These are phyloP conservation scores for Watsonalla binaria DNA, from an alignment of 2,888 invertebrate species.

Conservation along the genomic window DNA sequence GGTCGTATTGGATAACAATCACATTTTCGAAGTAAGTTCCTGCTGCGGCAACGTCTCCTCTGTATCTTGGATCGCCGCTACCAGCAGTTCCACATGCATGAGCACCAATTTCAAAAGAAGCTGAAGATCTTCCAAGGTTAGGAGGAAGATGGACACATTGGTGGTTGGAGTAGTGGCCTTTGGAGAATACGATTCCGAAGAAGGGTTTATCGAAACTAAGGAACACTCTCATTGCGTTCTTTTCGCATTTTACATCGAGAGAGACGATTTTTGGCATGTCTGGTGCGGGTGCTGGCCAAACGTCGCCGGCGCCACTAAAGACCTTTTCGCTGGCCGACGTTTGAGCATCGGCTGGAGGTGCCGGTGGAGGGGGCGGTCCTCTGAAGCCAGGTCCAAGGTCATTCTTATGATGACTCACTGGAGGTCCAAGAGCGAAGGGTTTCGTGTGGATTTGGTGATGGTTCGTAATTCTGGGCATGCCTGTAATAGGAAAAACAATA, in stretches of 20 bases:
- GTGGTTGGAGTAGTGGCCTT: constrained; percentile 95
- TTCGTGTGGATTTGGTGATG: constrained; percentile 72
- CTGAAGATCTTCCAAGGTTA: constrained; percentile 89
- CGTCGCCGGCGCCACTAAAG: constrained; percentile 82
- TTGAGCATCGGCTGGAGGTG: constrained; percentile 70
- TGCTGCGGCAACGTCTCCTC: constrained; percentile 91
- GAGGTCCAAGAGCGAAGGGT: constrained; percentile 64
- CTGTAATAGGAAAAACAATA: constrained; percentile 38
- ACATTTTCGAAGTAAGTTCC: constrained; percentile 97
- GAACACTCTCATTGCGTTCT: constrained; percentile 95
- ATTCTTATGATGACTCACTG: constrained; percentile 71
- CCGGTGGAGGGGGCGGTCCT: constrained; percentile 81
- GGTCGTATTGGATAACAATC: constrained; percentile 95
- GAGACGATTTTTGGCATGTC: constrained; percentile 97
- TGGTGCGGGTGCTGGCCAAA: constrained; percentile 91
- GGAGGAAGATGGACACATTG: constrained; percentile 95
- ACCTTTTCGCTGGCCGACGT: constrained; percentile 80
- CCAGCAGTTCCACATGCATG: constrained; percentile 95
- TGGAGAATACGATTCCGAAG: constrained; percentile 96
- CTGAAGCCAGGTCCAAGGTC: constrained; percentile 82
- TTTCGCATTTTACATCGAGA: constrained; percentile 95
- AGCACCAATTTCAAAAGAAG: constrained; percentile 94
- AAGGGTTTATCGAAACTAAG: constrained; percentile 96
- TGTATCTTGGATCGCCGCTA: constrained; percentile 94
- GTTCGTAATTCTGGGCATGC: constrained; percentile 72